These are phyloP conservation scores for Zootermopsis nevadensis DNA, from an alignment of 2,888 invertebrate species.

Conservation along the genomic window DNA sequence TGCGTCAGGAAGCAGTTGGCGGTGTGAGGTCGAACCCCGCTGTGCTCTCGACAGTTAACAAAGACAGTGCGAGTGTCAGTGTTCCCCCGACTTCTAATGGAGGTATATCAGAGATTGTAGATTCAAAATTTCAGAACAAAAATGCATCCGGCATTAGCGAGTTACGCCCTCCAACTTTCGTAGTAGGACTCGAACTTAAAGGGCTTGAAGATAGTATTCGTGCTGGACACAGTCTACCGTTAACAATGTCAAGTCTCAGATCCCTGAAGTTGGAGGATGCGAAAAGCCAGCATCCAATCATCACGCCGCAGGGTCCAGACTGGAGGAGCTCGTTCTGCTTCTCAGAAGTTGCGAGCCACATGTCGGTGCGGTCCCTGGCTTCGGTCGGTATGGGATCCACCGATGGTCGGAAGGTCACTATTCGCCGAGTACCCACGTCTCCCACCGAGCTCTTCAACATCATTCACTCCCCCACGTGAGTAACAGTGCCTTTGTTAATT, in stretches of 20 bases:
- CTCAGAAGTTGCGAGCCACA: slow-evolving; percentile 67
- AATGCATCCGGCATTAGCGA: neutral
- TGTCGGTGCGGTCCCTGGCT: slow-evolving; percentile 81
- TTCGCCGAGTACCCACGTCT: slow-evolving; percentile 84
- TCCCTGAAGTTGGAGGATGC: slow-evolving; percentile 41
- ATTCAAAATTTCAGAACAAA: slow-evolving; percentile 25
- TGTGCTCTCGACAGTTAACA: neutral
- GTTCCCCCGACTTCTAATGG: neutral
- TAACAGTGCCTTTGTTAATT: slow-evolving; percentile 60
- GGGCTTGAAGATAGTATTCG: slow-evolving; percentile 20
- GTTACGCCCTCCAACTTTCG: neutral
- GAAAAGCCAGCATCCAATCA: slow-evolving; percentile 14
- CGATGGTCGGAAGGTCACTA: slow-evolving; percentile 87
- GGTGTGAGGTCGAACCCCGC: neutral
- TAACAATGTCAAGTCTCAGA: slow-evolving; percentile 44
- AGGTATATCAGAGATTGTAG: slow-evolving; percentile 10
- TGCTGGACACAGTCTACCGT: slow-evolving; percentile 8
- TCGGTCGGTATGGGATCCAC: slow-evolving; percentile 91
- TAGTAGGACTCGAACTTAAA: neutral
- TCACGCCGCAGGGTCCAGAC: slow-evolving; percentile 59
- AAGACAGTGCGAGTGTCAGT: slow-evolving; percentile 12
- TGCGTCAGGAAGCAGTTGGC: neutral
- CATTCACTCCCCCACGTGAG: slow-evolving; percentile 86
- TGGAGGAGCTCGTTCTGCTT: slow-evolving; percentile 39
- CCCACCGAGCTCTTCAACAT: slow-evolving; percentile 88